A percentile compares a stretch with the other conserved stretches of the same genome.
Conservation (phyloP, 2,797 vertebrate genomes). For the Gephyroberyx darwinii region DNA sequence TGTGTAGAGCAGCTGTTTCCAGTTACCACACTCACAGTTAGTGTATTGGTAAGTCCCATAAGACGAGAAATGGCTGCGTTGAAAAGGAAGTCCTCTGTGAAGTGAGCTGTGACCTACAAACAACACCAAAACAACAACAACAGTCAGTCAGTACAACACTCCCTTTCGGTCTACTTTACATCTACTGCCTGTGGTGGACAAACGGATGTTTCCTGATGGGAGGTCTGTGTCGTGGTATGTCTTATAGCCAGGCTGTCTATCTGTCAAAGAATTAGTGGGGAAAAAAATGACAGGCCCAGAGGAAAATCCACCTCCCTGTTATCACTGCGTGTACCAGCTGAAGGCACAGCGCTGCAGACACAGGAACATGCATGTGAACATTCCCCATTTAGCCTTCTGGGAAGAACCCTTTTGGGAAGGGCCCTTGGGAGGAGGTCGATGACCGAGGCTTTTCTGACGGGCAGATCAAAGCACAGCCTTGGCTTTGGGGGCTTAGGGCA, state of each 20-base stretch:
- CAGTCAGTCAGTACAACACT: not conserved
- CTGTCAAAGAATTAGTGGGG: constrained; percentile 12
- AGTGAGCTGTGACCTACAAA: constrained; percentile 88
- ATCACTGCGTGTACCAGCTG: constrained; percentile 33
- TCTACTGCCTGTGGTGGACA: not conserved
- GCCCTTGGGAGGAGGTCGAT: constrained; percentile 58
- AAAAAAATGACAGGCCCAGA: constrained; percentile 37
- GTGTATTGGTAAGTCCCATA: constrained; percentile 90
- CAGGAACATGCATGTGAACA: constrained; percentile 35
- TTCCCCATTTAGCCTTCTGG: constrained; percentile 55
- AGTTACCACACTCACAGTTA: constrained; percentile 82
- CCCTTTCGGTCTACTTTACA: not conserved
- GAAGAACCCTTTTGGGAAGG: constrained; percentile 56
- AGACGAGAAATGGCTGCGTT: constrained; percentile 91
- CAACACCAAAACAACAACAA: constrained; percentile 1
- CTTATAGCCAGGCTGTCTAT: not conserved
- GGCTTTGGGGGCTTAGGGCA: constrained; percentile 67
- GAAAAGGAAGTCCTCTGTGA: constrained; percentile 91
- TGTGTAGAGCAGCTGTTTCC: not conserved
- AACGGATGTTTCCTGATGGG: not conserved
- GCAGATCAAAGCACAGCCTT: constrained; percentile 69
- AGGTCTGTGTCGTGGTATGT: constrained; percentile 6
- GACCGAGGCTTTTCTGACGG: constrained; percentile 58
- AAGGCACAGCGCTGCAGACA: constrained; percentile 25
- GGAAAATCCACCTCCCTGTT: constrained; percentile 17